A percentile compares a stretch with the other conserved stretches of the same genome.
Conservation (phyloP, 2,888 invertebrate species). For the Lamellibrachia columna region DNA sequence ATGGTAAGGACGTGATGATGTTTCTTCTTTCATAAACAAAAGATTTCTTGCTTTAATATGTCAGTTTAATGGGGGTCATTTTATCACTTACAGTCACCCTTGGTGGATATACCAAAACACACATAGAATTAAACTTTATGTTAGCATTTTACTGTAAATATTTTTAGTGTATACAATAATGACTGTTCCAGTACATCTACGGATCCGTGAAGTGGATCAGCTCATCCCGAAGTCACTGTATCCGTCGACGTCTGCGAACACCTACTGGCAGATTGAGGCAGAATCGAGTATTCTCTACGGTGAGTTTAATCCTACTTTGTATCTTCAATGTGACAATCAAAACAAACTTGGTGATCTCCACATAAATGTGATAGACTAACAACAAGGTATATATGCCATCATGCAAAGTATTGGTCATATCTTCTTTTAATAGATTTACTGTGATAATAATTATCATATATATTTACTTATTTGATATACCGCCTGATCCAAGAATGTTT, state of each 20-base stretch:
- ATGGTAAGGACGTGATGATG: slow-evolving; percentile 49
- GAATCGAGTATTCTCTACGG: slow-evolving; percentile 60
- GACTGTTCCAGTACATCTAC: slow-evolving; percentile 60
- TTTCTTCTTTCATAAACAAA: not conserved
- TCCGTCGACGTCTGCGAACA: slow-evolving; percentile 65
- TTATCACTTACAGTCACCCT: too few species aligned
- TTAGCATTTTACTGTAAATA: not conserved
- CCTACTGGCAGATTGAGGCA: slow-evolving; percentile 66
- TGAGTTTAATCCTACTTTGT: slow-evolving; percentile 28
- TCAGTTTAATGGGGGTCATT: too few species aligned
- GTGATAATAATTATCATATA: not conserved
- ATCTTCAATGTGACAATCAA: not conserved
- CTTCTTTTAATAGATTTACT: not conserved
- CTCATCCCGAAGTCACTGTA: slow-evolving; percentile 64
- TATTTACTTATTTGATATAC: not conserved
- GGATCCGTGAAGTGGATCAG: slow-evolving; percentile 66
- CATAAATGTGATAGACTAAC: not conserved
- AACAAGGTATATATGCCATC: not conserved
- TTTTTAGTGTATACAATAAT: slow-evolving; percentile 20
- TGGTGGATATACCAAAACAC: too few species aligned
- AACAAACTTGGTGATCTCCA: not conserved
- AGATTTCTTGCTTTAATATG: not conserved
- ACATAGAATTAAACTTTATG: too few species aligned
- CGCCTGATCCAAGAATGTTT: too few species aligned
- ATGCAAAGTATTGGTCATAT: not conserved